Evolutionary conservation across 1,140 invertebrate species (phyloP).

Genomic region (Goniozus legneri): DNA sequence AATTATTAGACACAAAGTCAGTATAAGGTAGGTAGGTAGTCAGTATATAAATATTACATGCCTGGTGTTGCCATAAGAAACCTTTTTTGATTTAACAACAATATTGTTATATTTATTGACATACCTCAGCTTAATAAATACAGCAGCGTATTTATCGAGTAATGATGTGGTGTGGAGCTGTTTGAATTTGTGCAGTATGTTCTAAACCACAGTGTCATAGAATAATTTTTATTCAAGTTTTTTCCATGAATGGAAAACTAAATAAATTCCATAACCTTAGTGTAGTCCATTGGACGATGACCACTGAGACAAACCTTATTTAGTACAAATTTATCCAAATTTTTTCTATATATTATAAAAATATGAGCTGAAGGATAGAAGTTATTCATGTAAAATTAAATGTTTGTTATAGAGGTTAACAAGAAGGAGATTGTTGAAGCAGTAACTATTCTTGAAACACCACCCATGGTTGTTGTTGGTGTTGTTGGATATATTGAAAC

Average conservation of each 20-base stretch:
- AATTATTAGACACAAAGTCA: too few relatives aligned
- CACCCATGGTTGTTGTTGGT: constrained; percentile 97
- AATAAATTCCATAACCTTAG: constrained; percentile 69
- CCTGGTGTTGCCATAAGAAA: too few relatives aligned
- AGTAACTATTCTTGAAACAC: constrained; percentile 97
- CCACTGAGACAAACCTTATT: constrained; percentile 69
- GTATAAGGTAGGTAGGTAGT: too few relatives aligned
- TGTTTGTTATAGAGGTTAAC: constrained; percentile 81
- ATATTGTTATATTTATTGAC: too few relatives aligned
- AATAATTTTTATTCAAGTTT: constrained; percentile 49
- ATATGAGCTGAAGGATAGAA: too few relatives aligned
- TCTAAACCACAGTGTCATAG: constrained; percentile 36
- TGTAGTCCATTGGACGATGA: constrained; percentile 66
- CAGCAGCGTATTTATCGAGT: constrained; percentile 23
- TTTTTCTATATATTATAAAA: too few relatives aligned
- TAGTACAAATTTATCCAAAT: constrained; percentile 50
- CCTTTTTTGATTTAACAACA: too few relatives aligned
- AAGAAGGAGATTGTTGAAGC: constrained; percentile 99
- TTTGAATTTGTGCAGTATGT: constrained; percentile 36
- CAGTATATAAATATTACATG: too few relatives aligned
- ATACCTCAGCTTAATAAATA: constrained; percentile 22
- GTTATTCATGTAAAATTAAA: too few relatives aligned
- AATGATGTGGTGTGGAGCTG: constrained; percentile 46
- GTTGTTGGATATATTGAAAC: constrained; percentile 99
- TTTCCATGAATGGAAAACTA: constrained; percentile 48